Evolutionary conservation across 2,888 invertebrate species (phyloP), one percentile per base, ranked within the genome.

Genomic region (Drosophila falleni): DNA sequence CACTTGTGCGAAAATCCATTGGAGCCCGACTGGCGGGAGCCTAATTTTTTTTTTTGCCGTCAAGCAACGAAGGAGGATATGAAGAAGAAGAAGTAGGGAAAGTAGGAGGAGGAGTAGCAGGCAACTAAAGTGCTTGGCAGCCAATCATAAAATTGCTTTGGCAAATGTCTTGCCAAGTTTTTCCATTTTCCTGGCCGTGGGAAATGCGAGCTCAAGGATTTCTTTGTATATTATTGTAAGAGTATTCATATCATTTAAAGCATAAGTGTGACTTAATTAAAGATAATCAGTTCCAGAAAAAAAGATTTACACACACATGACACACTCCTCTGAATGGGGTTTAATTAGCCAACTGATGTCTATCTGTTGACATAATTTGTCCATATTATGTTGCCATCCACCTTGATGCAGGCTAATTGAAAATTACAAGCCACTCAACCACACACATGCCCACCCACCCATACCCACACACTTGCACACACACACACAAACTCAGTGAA

Each of bases 21-120:
- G 93, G 94, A 94, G 94, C 94, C 94, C 93, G 94, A 90, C 94
- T 91, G 93, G 83, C 93, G 92, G 94, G 94, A 94, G 94, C 94
- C 94, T 93, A 81, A 78, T 74, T 81, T 79, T 82, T 59, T 31
- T 23, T 23, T n/a, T n/a, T 67, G 60, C 63, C 49, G 50, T 66
- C 74, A 51, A 46, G 42, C 53, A 63, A 47, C 49, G 49, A 50
- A 46, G 39, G 60, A 15, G 26, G 23, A 19, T 31, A 42, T 9
- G 31, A 47, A 31, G 33, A 5, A 23, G 53, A 5, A 54, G 72
- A 1, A 35, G 44, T 8, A 23, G 31, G 3, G 6, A 47, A 31
- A 19, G 8, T 37, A 47, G 29, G 5, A n/a, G 19, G 16, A 16
- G 33, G n/a, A 39, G 60, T 3, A 54, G 53, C 49, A 46, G 55